Evolutionary conservation across 2,113 vertebrate species (phyloP).

Genomic region (Emydocephalus ijimae): DNA sequence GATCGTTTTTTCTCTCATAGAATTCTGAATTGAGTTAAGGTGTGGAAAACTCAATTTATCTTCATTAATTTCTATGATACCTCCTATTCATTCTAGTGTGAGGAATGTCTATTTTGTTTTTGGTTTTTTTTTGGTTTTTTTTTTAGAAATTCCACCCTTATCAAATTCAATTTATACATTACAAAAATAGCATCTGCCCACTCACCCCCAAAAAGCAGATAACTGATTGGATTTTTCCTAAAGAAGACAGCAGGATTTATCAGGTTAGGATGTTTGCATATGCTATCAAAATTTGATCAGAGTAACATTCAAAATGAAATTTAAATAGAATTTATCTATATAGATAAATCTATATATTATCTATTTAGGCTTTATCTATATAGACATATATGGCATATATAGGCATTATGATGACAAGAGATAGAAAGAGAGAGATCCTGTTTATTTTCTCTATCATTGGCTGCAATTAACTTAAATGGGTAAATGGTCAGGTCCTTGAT

Average conservation of each 20-base stretch:
- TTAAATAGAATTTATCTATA: background rate
- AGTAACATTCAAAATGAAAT: background rate
- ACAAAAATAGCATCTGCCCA: background rate
- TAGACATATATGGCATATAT: background rate
- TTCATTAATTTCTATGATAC: background rate
- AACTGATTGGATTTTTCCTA: background rate
- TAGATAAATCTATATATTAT: no score
- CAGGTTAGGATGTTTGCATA: background rate
- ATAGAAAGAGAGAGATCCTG: background rate
- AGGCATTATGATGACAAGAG: background rate
- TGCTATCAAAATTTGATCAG: background rate
- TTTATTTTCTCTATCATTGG: background rate
- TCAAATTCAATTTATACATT: background rate
- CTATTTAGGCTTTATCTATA: background rate
- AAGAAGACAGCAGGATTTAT: background rate
- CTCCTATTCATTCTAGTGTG: background rate
- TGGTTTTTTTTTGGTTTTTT: background rate
- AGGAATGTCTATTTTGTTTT: background rate
- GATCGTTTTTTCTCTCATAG: background rate
- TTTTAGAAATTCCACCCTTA: background rate
- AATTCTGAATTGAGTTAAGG: background rate
- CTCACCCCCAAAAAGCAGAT: background rate
- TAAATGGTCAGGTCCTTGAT: background rate
- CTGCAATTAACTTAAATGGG: background rate
- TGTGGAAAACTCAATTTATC: background rate